Evolutionary conservation across 2,797 vertebrate species (phyloP).

Genomic region (Muscicapa comitata): DNA sequence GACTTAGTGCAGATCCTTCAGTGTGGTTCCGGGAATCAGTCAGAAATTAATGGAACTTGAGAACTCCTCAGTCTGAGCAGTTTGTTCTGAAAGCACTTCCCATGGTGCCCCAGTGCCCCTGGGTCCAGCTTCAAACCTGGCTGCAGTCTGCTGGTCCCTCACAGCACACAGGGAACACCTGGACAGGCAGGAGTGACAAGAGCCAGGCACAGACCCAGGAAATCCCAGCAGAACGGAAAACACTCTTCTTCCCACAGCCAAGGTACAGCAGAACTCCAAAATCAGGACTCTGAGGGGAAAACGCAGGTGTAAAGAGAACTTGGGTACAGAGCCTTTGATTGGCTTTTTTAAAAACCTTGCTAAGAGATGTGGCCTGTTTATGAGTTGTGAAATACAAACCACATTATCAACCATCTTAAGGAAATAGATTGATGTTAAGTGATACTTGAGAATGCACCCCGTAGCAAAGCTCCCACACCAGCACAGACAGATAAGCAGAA

Average conservation of each 20-base stretch:
- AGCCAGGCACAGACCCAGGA: rapidly evolving
- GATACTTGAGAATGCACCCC: constrained; percentile 71
- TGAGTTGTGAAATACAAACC: constrained; percentile 68
- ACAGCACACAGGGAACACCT: not conserved
- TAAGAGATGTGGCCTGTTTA: constrained; percentile 55
- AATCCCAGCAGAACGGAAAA: rapidly evolving
- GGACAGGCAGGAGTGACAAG: rapidly evolving
- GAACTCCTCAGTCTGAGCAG: not conserved
- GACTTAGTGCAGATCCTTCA: not conserved
- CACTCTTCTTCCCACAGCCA: not conserved
- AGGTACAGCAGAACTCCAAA: not conserved
- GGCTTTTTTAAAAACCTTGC: not conserved
- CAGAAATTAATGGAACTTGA: not conserved
- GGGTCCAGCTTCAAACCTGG: not conserved
- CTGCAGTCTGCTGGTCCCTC: not conserved
- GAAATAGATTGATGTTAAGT: constrained; percentile 72
- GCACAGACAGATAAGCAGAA: constrained; percentile 67
- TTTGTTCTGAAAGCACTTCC: not conserved
- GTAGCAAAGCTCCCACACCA: constrained; percentile 55
- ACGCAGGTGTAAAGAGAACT: rapidly evolving
- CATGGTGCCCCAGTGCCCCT: not conserved
- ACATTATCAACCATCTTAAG: constrained; percentile 67
- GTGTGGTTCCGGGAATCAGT: not conserved
- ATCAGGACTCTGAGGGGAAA: not conserved
- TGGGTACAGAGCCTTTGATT: rapidly evolving